Evolutionary conservation across 2,113 vertebrate species (phyloP).

Genomic region (Miniopterus natalensis): DNA sequence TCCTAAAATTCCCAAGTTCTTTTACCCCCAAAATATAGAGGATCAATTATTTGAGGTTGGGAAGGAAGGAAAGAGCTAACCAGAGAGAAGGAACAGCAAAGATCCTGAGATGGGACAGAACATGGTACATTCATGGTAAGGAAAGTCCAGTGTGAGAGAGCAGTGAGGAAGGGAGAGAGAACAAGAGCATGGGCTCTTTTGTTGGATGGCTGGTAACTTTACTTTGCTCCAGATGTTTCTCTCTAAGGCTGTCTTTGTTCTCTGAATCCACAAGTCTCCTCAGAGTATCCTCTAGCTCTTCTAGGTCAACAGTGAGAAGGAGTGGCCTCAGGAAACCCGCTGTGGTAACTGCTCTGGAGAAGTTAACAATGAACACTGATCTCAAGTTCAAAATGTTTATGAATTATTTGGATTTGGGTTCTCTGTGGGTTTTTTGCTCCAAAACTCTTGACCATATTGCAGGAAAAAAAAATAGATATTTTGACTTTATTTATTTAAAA

Average conservation of each 20-base stretch:
- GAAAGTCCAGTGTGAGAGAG: not conserved
- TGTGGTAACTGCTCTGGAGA: not conserved
- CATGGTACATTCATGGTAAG: not conserved
- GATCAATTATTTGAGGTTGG: not conserved
- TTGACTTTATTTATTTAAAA: slow-evolving; percentile 10
- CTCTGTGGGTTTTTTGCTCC: not conserved
- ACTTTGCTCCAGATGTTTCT: not conserved
- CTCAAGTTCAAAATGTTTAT: not conserved
- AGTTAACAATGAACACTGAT: not conserved
- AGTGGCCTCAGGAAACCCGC: not conserved
- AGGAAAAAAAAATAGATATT: not conserved
- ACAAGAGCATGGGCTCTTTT: not conserved
- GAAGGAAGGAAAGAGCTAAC: not conserved
- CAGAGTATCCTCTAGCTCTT: not conserved
- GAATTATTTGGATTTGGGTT: not conserved
- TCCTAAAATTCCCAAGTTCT: not conserved
- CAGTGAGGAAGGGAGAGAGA: not conserved
- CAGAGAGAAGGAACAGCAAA: not conserved
- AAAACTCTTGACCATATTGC: not conserved
- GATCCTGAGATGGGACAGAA: not conserved
- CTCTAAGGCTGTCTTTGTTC: not conserved
- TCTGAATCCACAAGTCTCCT: not conserved
- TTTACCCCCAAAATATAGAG: fast-evolving
- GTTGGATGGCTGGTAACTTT: not conserved
- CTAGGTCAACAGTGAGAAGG: not conserved